Base-by-base conservation (phyloP, 1,140 invertebrate genomes). In the Drosophila ercepeae region DNA sequence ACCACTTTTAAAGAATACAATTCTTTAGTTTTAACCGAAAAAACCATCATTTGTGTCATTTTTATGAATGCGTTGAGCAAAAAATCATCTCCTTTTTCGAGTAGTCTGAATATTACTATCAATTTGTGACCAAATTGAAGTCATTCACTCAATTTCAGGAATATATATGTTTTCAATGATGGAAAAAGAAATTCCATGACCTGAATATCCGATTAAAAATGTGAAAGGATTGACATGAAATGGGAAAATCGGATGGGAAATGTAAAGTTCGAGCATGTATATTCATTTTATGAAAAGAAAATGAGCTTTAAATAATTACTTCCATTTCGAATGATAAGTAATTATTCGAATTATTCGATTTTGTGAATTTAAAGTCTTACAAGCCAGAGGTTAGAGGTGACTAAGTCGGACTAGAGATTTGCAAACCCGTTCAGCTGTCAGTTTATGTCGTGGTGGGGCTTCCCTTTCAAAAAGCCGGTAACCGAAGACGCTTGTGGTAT, bases 401-500 rank as follows among this genome's bases (percentile, higher is more conserved):
- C 36, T 39, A 16, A 39, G 36, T 39, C 36, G n/a, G 36, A 14
- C 14, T 13, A 41, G 58, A n/a, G 36, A 64, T 65, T 64, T 19
- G 42, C 63, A 65, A 67, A 51, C 36, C 59, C 63, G 49, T 45
- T 42, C 21, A 39, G 23, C 59, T 25, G 61, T 49, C 63, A 32
- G 59, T 39, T 65, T 50, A 42, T 59, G 63, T 25, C 60, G 18
- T 67, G 61, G 60, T 67, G 67, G 68, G 68, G 68, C 68, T 71
- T 71, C 68, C 63, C 60, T 70, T 59, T 70, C 32, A 48, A 59
- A 71, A 64, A 46, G 54, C 27, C 54, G 68, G 69, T 72, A 72
- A 72, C 69, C 69, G 49, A 72, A 72, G 69, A 72, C 57, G 69
- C 21, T 71, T 72, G 69, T 69, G 69, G 69, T 72, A 61, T 49